These are phyloP conservation scores for Prenolepis imparis DNA, from an alignment of 2,888 invertebrate species.

Conservation along the genomic window DNA sequence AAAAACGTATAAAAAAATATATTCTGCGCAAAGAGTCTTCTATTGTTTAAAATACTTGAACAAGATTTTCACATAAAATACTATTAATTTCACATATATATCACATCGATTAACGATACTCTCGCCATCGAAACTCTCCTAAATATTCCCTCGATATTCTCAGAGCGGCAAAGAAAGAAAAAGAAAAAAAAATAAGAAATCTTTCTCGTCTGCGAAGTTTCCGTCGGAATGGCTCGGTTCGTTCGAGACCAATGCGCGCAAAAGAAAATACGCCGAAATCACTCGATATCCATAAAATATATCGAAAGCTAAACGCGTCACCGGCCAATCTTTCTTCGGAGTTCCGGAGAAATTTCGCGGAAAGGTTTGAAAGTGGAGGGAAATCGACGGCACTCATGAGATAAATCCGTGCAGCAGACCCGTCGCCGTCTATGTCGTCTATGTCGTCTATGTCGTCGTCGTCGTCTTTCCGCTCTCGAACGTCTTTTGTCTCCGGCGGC, in stretches of 20 bases:
- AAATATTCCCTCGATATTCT: conserved; percentile 32
- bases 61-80: background rate
- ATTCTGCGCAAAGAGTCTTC: background rate
- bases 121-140: conserved; percentile 21
- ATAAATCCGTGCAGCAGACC: conserved; percentile 48
- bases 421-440: conserved; percentile 24
- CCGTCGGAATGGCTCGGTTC: conserved; percentile 7
- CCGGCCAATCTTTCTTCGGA: conserved; percentile 49
- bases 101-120: conserved; percentile 24
- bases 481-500: conserved; percentile 73
- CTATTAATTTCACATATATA: background rate
- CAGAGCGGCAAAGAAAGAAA: background rate
- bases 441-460: conserved; percentile 15
- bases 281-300: conserved; percentile 57
- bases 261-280: conserved; percentile 47
- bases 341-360: conserved; percentile 48
- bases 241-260: conserved; percentile 16
- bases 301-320: conserved; percentile 55
- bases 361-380: conserved; percentile 52
- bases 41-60: background rate
- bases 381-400: conserved; percentile 62
- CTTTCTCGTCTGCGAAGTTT: conserved; percentile 36
- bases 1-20: conserved; percentile 11
- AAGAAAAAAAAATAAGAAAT: background rate
- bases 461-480: conserved; percentile 57